Evolutionary conservation across 2,797 vertebrate genomes (phyloP).

Genomic region (Schizothorax lantsangensis): DNA sequence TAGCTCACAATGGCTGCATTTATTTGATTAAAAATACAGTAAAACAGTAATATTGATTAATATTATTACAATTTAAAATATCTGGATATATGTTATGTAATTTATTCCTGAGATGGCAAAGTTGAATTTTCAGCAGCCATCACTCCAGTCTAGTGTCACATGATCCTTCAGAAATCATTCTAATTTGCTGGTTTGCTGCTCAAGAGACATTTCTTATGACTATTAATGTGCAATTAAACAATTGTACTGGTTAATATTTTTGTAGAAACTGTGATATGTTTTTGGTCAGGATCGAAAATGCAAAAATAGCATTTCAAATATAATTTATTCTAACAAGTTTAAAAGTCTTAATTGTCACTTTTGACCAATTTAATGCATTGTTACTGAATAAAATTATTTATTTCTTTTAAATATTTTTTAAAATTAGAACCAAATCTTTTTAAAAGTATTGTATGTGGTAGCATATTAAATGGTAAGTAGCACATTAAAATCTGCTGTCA

Average conservation of each 20-base stretch:
- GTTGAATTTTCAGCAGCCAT: background rate
- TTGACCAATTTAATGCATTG: background rate
- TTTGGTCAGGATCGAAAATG: background rate
- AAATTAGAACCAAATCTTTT: background rate
- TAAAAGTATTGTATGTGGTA: background rate
- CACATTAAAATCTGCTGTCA: background rate
- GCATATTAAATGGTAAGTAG: background rate
- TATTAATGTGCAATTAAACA: background rate
- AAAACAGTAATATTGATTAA: background rate
- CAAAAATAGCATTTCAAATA: background rate
- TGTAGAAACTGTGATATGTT: background rate
- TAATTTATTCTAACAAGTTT: background rate
- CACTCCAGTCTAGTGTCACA: background rate
- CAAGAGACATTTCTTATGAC: background rate
- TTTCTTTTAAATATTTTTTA: too few relatives aligned
- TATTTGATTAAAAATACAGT: background rate
- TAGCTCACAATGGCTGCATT: background rate
- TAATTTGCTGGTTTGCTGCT: background rate
- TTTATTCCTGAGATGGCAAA: background rate
- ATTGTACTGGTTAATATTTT: background rate
- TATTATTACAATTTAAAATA: background rate
- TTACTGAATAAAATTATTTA: background rate
- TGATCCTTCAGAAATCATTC: background rate
- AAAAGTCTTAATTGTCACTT: background rate
- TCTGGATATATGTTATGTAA: background rate